Base-by-base conservation (phyloP, 2,797 vertebrate species). In the Galagoides demidoff region DNA sequence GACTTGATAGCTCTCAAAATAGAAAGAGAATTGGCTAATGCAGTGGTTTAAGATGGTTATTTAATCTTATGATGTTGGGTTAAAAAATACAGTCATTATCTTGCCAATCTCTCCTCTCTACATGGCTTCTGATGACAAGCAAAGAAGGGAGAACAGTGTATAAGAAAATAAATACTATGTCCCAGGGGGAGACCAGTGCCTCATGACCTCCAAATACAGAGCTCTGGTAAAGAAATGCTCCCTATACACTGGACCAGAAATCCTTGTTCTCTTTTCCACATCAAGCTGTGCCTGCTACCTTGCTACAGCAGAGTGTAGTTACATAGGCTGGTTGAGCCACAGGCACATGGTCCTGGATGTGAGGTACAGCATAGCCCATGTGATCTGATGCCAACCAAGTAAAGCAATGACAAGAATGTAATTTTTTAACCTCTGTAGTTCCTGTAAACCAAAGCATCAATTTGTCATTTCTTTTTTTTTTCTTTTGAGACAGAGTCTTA, bases 391-490 rank as follows among this genome's bases (percentile, higher is more conserved):
- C 34, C 52, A 68, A 13, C 63, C 64, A 22, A 19, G 6, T 64
- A 52, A 88, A 74, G 8, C 49, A 85, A 79, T n/a, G 29, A 55
- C 31, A 83, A 63, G 91, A 77, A 57, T 37, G 6, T 85, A 29
- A 90, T 77, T 86, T 95, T 45, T 74, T 63, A 96, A 77, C 55
- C 52, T 68, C 37, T 70, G 5, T 74, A 79, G 9, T 90, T 86
- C 10, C 34, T 45, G 22, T 71, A 88, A 85, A 61, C 27, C 37
- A n/a, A 76, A 79, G 37, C 43, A 61, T 83, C 49, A 78, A 0
- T 63, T 52, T 52, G 14, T 52, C 4, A 49, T 49, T 52, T 52
- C 14, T 52, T 52, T 16, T 49, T 49, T 14, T 49, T 52, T 52
- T 52, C 16, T 52, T 52, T 52, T 52, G 14, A 52, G 49, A 52